Conservation (phyloP, 2,113 vertebrate genomes). For the Sinocyclocheilus anshuiensis region DNA sequence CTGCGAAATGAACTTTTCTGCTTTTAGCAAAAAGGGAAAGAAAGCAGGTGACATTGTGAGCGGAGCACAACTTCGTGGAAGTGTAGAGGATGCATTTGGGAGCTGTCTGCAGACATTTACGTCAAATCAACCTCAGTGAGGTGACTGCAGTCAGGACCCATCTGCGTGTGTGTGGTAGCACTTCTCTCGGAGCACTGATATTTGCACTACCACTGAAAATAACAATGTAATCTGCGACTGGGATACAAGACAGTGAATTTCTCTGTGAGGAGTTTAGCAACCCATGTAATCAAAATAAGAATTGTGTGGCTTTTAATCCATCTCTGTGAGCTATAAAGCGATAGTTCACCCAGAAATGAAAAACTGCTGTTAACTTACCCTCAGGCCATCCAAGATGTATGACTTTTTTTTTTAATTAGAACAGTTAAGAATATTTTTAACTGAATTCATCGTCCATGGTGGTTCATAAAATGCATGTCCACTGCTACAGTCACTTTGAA, state of each 20-base stretch:
- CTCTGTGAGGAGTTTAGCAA: not conserved
- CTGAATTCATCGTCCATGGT: not conserved
- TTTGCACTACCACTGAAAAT: slow-evolving; percentile 21
- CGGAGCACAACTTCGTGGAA: not conserved
- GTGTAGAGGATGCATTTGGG: slow-evolving; percentile 20
- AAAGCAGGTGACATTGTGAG: slow-evolving; percentile 22
- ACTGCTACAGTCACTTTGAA: not conserved
- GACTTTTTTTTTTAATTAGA: too few relatives aligned
- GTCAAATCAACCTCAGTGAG: not conserved
- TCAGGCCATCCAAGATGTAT: not conserved
- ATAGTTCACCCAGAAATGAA: not conserved
- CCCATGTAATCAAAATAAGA: not conserved
- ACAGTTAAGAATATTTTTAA: too few relatives aligned
- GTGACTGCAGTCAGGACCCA: slow-evolving; percentile 29
- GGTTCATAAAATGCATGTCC: not conserved
- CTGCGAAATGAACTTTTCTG: slow-evolving; percentile 15
- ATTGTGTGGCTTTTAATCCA: not conserved
- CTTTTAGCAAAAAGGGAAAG: not conserved
- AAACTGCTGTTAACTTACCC: not conserved
- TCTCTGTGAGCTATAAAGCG: not conserved
- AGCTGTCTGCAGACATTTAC: slow-evolving; percentile 14
- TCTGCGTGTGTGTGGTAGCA: not conserved
- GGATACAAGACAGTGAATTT: not conserved
- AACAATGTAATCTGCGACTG: not conserved
- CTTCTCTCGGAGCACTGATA: slow-evolving; percentile 9